Base-by-base conservation (phyloP, 2,113 vertebrate genomes). In the Hippocampus abdominalis region DNA sequence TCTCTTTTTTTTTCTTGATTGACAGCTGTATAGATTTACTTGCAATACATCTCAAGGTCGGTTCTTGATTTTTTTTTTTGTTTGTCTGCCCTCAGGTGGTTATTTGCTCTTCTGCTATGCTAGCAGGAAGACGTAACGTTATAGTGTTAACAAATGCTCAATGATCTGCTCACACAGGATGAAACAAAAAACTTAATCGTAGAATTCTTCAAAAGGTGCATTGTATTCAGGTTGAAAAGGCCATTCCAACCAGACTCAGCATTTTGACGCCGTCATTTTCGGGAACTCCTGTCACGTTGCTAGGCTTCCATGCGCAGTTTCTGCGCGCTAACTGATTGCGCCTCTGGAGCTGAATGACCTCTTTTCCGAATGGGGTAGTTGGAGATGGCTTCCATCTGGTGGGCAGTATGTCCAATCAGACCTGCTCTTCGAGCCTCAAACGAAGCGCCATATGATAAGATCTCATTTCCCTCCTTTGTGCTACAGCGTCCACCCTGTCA, bases 241-340 rank as follows among this genome's bases (percentile, higher is more conserved):
- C 32, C 32, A 5, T 36, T 11, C 10, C 42, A 44, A 13, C 42
- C 42, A 44, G 42, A 44, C 42, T 44, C 42, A 44, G 42, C 42
- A 44, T 44, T 44, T 44, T 44, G 42, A 44, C 11, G 13, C 42
- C 85, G 78, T 11, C 8, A 42, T 11, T 42, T 3, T 42, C 10
- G 40, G 40, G 40, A 42, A 42, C 40, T 42, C 40, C 10, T 42
- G 40, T 42, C 40, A 42, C 10, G 1, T 77, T 94, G 96, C 95
- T 96, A 44, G 96, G 93, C 90, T 65, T 95, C 5, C 32, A 5
- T 36, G 32, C 32, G 96, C 97, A 98, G 96, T 95, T 96, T 96
- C 94, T 94, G 94, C 94, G 93, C 95, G 93, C 95, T 96, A 95
- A 96, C 95, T 95, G 94, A 96, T 97, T 97, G 95, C 94, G 94